phyloP scores from a whole-genome alignment of 53 echinoderm and acorn worm species.

The Zoroaster sp. region DNA sequence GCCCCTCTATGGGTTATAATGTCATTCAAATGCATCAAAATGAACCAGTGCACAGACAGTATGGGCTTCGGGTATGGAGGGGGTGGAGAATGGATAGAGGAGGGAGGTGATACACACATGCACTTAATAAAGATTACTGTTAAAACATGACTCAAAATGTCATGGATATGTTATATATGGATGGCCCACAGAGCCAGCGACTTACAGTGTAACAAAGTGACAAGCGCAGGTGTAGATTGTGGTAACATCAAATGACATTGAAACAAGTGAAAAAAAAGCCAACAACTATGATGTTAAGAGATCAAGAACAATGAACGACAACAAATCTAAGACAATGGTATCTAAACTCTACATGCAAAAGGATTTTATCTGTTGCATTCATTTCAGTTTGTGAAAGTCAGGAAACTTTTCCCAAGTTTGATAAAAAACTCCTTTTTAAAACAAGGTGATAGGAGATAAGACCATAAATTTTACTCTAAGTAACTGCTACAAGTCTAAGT shows the following conservation, averaged over 20 bases:
- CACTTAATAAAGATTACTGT: neutral
- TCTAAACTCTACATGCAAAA: neutral
- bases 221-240: conserved; percentile 24
- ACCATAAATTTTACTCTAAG: too few relatives aligned
- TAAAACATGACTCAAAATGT: neutral
- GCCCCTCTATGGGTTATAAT: neutral
- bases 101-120: neutral
- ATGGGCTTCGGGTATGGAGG: neutral
- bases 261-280: neutral
- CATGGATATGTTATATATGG: conserved; percentile 24
- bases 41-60: neutral
- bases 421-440: too few relatives aligned
- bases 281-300: conserved; percentile 1
- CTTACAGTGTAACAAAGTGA: conserved; percentile 47
- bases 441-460: too few relatives aligned
- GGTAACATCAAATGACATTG: conserved; percentile 33
- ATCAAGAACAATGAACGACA: neutral
- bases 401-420: neutral
- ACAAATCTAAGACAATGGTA: neutral
- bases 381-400: too few relatives aligned
- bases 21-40: neutral
- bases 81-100: neutral
- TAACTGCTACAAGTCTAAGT: too few relatives aligned
- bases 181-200: neutral
- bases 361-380: neutral